Evolutionary conservation across 2,113 vertebrate species (phyloP), one percentile per base, ranked within the genome.

Genomic region (Corythoichthys haematopterus): DNA sequence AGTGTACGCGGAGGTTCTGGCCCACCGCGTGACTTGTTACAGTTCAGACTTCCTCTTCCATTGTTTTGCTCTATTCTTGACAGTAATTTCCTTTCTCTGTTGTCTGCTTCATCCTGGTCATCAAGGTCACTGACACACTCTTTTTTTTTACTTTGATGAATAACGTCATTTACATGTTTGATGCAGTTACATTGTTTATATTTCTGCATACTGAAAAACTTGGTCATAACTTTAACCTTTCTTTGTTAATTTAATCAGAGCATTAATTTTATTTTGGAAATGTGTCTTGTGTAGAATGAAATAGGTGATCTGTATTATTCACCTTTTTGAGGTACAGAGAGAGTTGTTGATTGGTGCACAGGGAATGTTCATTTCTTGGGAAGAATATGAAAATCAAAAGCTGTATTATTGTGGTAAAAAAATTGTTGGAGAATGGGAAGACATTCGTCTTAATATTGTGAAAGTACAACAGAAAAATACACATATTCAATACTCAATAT

Each of bases 61-160:
- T 87, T 89, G 83, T 88, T 86, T 61, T 69, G 35, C 48, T 72
- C 60, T 68, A 65, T 74, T 13, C 63, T 58, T 65, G 28, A n/a
- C 71, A 66, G 56, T 79, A 65, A 81, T 85, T 87, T 87, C 76
- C 78, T 85, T 77, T 82, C 65, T 70, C 64, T 74, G 80, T 82
- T 77, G 61, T 66, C 70, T 70, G 65, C 71, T 55, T 66, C 52
- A 84, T 86, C 78, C 87, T 80, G 74, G 63, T 72, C 40, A 72
- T 6, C 20, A 40, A 59, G 60, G 33, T 4, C 55, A 52, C 70
- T 76, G 80, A 74, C n/a, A 0, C 66, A n/a, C n/a, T n/a, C n/a
- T n/a, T 59, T 7, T 43, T 36, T 46, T 35, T 68, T 50, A 69
- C 15, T 45, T 61, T 46, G 11, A 57, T 13, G 5, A 33, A 36